Base-by-base conservation (phyloP, 2,888 invertebrate genomes). In the Brachyopa scutellaris region DNA sequence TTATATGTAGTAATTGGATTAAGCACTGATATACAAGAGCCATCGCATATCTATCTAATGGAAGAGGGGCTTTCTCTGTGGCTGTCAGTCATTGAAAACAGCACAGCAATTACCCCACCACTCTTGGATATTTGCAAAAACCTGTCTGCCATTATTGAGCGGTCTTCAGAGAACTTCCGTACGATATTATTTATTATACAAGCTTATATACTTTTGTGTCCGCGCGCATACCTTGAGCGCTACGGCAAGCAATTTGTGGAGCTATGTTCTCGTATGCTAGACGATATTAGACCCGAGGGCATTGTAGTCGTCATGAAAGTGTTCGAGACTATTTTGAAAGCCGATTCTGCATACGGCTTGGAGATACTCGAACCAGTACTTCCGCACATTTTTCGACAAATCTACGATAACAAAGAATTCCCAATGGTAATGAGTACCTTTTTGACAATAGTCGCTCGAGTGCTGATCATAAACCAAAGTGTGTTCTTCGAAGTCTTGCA, bases 51-150 rank as follows among this genome's bases (percentile, higher is more conserved):
- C 61, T 98, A 98, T 89, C 92, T 98, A 59, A 91, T 97, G 85
- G 98, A 98, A 90, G 98, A 99, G 88, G 97, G 97, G 1, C 91
- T 98, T 36, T 96, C 97, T 85, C 92, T 99, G 73, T 98, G 98
- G 97, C 92, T 95, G 62, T 95, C 95, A 0, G 93, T 97, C 15
- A 91, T 98, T 77, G 95, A 97, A 89, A 95, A 95, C 88, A 92
- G 95, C 2, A 93, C 95, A 0, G 90, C 92, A 0, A 92, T 94
- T 84, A 93, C 93, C 0, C 92, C 93, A 0, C 93, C 93, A 85
- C 92, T 96, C 45, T 91, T 97, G 87, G 93, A 94, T 86, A 90
- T 98, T 23, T 95, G 95, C 84, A 92, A 93, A 82, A 95, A 96
- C 87, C 92, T 97, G 89, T 92, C 94, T 61, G 93, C 94, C 47